Evolutionary conservation across 2,888 invertebrate species (phyloP).

Genomic region (Gymnosoma rotundatum): DNA sequence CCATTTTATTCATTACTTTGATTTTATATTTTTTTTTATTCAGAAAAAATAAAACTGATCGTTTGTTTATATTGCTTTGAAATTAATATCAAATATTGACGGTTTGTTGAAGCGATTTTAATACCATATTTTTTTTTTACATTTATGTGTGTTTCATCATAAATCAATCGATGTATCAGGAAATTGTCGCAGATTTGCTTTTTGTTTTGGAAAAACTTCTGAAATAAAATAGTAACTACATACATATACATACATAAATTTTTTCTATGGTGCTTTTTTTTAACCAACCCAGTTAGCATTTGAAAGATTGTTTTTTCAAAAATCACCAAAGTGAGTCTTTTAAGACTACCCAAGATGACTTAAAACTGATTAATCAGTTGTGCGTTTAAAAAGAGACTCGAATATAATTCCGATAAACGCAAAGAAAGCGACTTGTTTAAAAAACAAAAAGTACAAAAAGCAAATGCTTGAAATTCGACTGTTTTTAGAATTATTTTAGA

Average conservation of each 20-base stretch:
- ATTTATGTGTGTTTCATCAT: constrained; percentile 35
- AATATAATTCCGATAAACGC: too few species aligned
- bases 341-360: too few species aligned
- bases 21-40: background rate
- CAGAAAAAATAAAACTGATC: constrained; percentile 15
- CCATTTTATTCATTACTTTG: background rate
- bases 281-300: too few species aligned
- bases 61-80: constrained; percentile 66
- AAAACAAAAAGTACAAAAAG: too few species aligned
- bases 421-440: too few species aligned
- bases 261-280: background rate
- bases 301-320: too few species aligned
- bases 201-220: background rate
- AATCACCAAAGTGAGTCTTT: too few species aligned
- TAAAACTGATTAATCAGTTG: too few species aligned
- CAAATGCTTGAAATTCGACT: too few species aligned
- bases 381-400: too few species aligned
- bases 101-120: constrained; percentile 38
- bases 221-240: constrained; percentile 11
- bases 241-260: too few species aligned
- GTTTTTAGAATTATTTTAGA: too few species aligned
- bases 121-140: constrained; percentile 22
- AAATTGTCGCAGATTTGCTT: constrained; percentile 50
- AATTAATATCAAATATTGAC: constrained; percentile 66
- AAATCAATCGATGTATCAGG: constrained; percentile 63